Evolutionary conservation across 2,113 vertebrate genomes (phyloP), one percentile per base, ranked within the genome.

Genomic region (Dolichallabes microphthalmus): DNA sequence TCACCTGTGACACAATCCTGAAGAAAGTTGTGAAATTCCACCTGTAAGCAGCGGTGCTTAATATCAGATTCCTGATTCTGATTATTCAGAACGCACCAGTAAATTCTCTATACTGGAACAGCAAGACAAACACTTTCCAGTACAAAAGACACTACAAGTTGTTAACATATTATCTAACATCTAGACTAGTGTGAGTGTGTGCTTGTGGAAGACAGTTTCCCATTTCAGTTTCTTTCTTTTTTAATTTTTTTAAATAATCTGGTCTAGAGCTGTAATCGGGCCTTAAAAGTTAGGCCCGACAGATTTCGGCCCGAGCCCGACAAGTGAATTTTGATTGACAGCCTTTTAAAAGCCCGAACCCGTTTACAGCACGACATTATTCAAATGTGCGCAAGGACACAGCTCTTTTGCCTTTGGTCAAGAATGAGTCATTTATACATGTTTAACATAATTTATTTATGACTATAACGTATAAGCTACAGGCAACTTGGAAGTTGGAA

Each of bases 191-290:
- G 45, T 55, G 80, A 79, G 86, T 64, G 83, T 83, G 79, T 83
- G 76, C 2, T 35, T 35, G 32, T 35, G 32, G 32, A 35, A 35
- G 32, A 35, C 1, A 2, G 32, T 35, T 2, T 1, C 35, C 12
- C 84, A 86, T 89, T 86, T 83, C n/a, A n/a, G n/a, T n/a, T 71
- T 63, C 61, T 71, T 86, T 86, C 80, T 89, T 73, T 64, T 39
- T 39, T 39, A 39, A 39, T 39, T 39, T 39, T 39, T 39, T 82
- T 90, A 35, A 2, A 35, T 35, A 64, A n/a, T n/a, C n/a, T n/a
- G n/a, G n/a, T n/a, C n/a, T n/a, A n/a, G n/a, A n/a, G n/a, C n/a
- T n/a, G n/a, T n/a, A n/a, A n/a, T n/a, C n/a, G n/a, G n/a, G n/a
- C n/a, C n/a, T n/a, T n/a, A n/a, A n/a, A n/a, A n/a, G n/a, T n/a